Conservation (phyloP, 2,797 vertebrate species). For the Sebastiscus tertius region DNA sequence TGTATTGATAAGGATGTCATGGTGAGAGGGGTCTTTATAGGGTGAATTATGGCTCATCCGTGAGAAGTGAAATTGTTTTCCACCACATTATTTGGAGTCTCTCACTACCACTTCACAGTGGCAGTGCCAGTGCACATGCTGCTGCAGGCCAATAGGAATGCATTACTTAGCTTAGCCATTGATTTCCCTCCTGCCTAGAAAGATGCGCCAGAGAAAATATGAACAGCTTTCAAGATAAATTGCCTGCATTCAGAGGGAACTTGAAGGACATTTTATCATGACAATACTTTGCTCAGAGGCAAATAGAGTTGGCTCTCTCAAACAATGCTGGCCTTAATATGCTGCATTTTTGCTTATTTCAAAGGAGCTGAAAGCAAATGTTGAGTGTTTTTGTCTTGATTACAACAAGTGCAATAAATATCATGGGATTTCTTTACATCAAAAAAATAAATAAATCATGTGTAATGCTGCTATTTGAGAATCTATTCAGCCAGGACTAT, state of each 20-base stretch:
- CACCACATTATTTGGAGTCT: constrained; percentile 37
- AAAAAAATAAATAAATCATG: background rate
- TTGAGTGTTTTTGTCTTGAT: background rate
- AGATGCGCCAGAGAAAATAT: constrained; percentile 50
- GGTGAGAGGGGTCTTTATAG: constrained; percentile 34
- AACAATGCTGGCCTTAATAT: constrained; percentile 12
- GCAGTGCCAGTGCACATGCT: constrained; percentile 34
- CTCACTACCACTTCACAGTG: constrained; percentile 42
- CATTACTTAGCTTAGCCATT: constrained; percentile 69
- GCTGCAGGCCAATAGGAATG: constrained; percentile 57
- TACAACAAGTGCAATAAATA: background rate
- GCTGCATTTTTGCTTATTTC: background rate
- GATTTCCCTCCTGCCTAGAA: constrained; percentile 58
- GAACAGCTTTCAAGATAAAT: constrained; percentile 59
- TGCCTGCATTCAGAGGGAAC: constrained; percentile 47
- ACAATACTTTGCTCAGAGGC: constrained; percentile 35
- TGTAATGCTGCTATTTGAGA: background rate
- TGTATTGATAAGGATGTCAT: constrained; percentile 50
- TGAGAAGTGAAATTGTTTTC: constrained; percentile 54
- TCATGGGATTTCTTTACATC: background rate
- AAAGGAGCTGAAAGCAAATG: background rate
- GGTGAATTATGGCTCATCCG: constrained; percentile 56
- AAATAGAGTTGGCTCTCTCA: constrained; percentile 14
- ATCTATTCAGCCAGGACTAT: background rate
- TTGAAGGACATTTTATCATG: constrained; percentile 52